Evolutionary conservation across 2,797 vertebrate species (phyloP), one percentile per base, ranked within the genome.

Genomic region (Apodemus agrarius): DNA sequence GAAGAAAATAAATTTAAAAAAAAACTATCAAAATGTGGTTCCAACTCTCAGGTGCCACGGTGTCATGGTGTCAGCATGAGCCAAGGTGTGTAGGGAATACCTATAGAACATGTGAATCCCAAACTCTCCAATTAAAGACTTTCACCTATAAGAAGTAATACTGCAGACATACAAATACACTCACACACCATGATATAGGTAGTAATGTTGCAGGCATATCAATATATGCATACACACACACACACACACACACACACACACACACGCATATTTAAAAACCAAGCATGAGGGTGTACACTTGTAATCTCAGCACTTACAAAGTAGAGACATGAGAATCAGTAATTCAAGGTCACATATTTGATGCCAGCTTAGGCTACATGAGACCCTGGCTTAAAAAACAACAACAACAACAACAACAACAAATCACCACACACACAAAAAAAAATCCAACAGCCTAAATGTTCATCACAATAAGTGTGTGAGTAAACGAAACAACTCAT

Each of bases 1-100:
- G 89, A 95, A 21, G 19, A 91, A 96, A 95, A 74, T 29, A 49
- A 88, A 86, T 40, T 90, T 82, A 46, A 89, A 93, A 52, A 76
- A 72, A 49, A 81, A 92, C 29, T 76, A 31, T 80, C 21, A 37
- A 46, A 90, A 95, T 78, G 43, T 43, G 81, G 54, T 65, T 82
- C 90, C 29, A 87, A 29, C n/a, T 88, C 43, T 12, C 78, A 81
- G 76, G 57, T 37, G 61, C 61, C 59, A 79, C 31, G 78, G 49
- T 63, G 3, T 74, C 74, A 10, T 52, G 31, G 49, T 63, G 2
- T 67, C 82, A 65, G 6, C 29, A 14, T n/a, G 54, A 85, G 34
- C 7, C 65, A 29, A 81, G 22, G 3, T 65, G 17, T 46, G 86
- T 34, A 0, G 8, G 12, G 78, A 86, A 49, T 7, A 79, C 24